Percentiles rank a stretch among this genome's conserved stretches.
Evolutionary conservation across 2,797 vertebrate genomes (phyloP).

Genomic region (Sphenodon punctatus): DNA sequence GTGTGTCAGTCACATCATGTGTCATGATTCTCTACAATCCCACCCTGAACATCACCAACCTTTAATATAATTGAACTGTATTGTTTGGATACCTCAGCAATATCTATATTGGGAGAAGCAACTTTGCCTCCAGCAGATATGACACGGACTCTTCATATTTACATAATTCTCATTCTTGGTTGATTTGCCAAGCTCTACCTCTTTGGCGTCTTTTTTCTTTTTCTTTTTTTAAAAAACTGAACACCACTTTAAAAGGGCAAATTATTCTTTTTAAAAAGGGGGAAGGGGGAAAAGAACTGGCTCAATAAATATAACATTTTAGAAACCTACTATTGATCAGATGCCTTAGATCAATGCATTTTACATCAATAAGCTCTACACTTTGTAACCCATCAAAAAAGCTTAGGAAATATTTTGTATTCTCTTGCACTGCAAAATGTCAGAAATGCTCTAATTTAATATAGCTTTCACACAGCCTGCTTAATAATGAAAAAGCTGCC

Average conservation of each 20-base stretch:
- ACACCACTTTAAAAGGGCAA: not conserved
- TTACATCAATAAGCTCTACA: not conserved
- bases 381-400: conserved; percentile 15
- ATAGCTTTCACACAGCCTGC: conserved; percentile 4
- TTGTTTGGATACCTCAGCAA: not conserved
- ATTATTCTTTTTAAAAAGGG: conserved; percentile 14
- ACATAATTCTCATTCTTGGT: not conserved
- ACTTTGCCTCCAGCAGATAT: not conserved
- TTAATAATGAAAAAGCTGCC: conserved; percentile 47
- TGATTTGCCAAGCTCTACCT: not conserved
- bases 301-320: not conserved
- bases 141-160: not conserved
- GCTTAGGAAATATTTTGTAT: not conserved
- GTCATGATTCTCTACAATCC: not conserved
- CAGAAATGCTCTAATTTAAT: conserved; percentile 21
- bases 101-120: not conserved
- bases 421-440: not conserved
- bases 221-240: too few relatives aligned
- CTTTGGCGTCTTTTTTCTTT: not conserved
- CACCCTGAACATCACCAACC: not conserved
- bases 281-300: not conserved
- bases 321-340: not conserved
- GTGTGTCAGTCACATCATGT: not conserved
- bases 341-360: not conserved
- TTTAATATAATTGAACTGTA: not conserved